Conservation (phyloP, 1,140 invertebrate genomes). For the Drusus annulatus region DNA sequence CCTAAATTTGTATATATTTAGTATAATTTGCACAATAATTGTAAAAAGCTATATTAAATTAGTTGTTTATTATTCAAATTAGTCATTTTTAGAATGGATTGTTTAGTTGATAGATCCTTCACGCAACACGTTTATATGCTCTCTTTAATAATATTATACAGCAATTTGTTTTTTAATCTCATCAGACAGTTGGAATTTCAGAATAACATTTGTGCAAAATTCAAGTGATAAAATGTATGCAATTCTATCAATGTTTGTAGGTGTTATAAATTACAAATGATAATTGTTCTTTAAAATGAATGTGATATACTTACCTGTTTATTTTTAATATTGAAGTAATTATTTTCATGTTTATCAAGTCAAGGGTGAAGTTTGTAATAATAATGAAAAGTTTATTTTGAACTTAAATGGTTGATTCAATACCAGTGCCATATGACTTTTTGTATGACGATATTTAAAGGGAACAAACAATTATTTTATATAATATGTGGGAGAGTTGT, state of each 20-base stretch:
- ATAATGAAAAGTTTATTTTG: slow-evolving; percentile 15
- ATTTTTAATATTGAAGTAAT: slow-evolving; percentile 41
- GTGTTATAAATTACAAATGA: slow-evolving; percentile 26
- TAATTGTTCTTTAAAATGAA: slow-evolving; percentile 39
- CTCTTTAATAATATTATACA: slow-evolving; percentile 36
- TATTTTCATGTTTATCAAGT: slow-evolving; percentile 32
- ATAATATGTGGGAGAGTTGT: not conserved
- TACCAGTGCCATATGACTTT: slow-evolving; percentile 38
- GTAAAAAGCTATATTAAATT: slow-evolving; percentile 18
- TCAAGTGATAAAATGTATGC: slow-evolving; percentile 5
- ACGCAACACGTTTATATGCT: slow-evolving; percentile 39
- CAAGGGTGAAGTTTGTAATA: slow-evolving; percentile 35
- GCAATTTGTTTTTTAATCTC: not conserved
- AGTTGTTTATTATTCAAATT: slow-evolving; percentile 40
- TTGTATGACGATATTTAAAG: slow-evolving; percentile 37
- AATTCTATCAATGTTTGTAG: slow-evolving; percentile 1
- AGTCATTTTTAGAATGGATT: slow-evolving; percentile 45
- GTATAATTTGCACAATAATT: slow-evolving; percentile 41
- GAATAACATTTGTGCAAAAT: not conserved
- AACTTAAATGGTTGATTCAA: slow-evolving; percentile 29
- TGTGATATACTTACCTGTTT: slow-evolving; percentile 42
- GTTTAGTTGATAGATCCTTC: slow-evolving; percentile 38
- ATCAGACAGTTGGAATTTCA: not conserved
- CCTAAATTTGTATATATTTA: slow-evolving; percentile 15
- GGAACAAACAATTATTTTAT: slow-evolving; percentile 34